Conservation (phyloP, 2,888 invertebrate species). For the Tanypteryx hageni region DNA sequence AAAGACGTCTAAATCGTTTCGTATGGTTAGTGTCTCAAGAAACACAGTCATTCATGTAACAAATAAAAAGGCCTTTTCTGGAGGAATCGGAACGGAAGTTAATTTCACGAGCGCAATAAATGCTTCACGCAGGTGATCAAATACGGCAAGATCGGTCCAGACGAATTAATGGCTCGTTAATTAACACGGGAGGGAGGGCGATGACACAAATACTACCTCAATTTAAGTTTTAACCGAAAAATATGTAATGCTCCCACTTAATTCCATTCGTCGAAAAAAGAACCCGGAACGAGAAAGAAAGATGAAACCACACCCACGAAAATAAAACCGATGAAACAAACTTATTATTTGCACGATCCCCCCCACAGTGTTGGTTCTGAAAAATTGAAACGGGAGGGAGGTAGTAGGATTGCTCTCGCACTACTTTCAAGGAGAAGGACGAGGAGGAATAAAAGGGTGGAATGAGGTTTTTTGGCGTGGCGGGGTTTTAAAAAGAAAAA, state of each 20-base stretch:
- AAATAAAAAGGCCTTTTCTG: background rate
- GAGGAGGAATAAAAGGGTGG: background rate
- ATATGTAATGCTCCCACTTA: background rate
- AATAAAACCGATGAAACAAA: no score
- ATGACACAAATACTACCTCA: background rate
- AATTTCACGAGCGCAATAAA: background rate
- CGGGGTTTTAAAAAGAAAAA: background rate
- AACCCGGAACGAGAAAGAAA: no score
- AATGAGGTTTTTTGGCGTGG: background rate
- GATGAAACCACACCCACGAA: no score
- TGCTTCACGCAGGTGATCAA: background rate
- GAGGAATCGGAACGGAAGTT: background rate
- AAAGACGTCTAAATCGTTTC: no score
- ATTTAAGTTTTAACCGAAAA: background rate
- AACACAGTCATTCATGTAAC: background rate
- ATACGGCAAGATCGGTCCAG: background rate
- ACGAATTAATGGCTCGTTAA: background rate
- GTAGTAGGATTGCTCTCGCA: background rate
- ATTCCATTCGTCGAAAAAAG: no score
- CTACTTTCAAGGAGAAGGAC: slow-evolving; percentile 11
- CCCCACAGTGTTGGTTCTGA: background rate
- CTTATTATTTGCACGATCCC: no score
- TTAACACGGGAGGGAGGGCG: background rate
- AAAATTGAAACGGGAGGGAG: background rate
- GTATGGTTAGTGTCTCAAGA: background rate